Conservation (phyloP, 2,113 vertebrate species). For the Saguinus imperator region DNA sequence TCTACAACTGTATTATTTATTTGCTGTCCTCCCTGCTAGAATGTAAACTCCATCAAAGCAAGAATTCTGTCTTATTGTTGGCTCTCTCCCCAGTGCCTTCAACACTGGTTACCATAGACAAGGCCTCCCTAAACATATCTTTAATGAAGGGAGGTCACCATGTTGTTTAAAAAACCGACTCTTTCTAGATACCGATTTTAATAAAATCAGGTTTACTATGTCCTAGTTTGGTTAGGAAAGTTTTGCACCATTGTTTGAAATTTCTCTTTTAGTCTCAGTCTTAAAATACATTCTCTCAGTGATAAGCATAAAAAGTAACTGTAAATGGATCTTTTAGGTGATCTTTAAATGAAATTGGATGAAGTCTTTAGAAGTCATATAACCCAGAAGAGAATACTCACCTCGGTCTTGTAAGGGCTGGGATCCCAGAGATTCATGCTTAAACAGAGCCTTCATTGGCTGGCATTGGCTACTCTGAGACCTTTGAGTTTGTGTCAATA, state of each 20-base stretch:
- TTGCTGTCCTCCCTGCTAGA: background rate
- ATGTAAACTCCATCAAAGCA: background rate
- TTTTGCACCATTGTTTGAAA: background rate
- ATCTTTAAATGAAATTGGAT: background rate
- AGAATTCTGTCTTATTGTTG: background rate
- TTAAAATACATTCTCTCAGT: background rate
- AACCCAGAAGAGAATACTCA: constrained; percentile 10
- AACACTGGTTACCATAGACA: background rate
- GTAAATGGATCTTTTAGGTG: background rate
- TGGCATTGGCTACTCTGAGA: constrained; percentile 25
- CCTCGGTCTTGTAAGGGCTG: constrained; percentile 25
- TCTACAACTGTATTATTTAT: background rate
- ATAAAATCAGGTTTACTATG: background rate
- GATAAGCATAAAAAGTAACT: background rate
- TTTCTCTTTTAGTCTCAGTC: background rate
- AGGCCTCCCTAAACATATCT: background rate
- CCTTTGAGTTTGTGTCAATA: background rate
- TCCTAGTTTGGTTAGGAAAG: background rate
- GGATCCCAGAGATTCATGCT: background rate
- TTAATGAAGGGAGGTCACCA: background rate
- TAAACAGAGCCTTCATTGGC: background rate
- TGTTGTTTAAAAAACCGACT: background rate
- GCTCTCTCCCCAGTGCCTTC: background rate
- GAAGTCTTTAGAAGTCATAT: background rate
- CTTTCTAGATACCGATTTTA: background rate